Conservation (phyloP, 2,113 vertebrate species). For the Plectropomus leopardus region DNA sequence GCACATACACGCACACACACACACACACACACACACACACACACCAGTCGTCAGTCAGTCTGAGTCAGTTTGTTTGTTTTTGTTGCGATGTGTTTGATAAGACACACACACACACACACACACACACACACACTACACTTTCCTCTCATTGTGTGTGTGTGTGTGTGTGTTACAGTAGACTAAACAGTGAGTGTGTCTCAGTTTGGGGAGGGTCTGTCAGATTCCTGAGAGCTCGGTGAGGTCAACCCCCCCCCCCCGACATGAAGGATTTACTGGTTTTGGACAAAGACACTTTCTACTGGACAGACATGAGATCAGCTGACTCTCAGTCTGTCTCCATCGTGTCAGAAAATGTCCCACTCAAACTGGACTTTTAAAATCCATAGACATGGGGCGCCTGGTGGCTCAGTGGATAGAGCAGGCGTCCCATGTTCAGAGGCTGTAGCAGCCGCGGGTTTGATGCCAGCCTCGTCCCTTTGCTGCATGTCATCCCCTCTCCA, state of each 20-base stretch:
- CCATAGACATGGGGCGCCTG: no score
- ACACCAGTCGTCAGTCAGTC: slow-evolving; percentile 39
- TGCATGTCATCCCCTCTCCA: no score
- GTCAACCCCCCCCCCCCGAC: no score
- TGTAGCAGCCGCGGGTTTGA: no score
- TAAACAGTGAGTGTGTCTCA: not conserved
- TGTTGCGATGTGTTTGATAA: slow-evolving; percentile 55
- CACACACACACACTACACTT: not conserved
- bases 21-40: slow-evolving; percentile 3
- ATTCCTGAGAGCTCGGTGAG: not conserved
- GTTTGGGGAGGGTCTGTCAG: not conserved
- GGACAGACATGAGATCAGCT: not conserved
- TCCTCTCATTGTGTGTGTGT: not conserved
- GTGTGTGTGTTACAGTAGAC: slow-evolving; percentile 1
- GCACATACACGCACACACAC: no score
- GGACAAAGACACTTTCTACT: not conserved
- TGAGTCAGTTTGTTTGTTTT: slow-evolving; percentile 18
- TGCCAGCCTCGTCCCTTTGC: no score
- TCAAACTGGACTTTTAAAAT: no score
- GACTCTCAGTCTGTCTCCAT: no score
- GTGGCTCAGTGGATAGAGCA: no score
- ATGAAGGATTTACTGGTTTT: not conserved
- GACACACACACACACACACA: not conserved
- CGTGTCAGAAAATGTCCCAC: no score
- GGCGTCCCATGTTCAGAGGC: no score